Base-by-base conservation (phyloP, 2,797 vertebrate species). In the Poeciliopsis paucimaculata region DNA sequence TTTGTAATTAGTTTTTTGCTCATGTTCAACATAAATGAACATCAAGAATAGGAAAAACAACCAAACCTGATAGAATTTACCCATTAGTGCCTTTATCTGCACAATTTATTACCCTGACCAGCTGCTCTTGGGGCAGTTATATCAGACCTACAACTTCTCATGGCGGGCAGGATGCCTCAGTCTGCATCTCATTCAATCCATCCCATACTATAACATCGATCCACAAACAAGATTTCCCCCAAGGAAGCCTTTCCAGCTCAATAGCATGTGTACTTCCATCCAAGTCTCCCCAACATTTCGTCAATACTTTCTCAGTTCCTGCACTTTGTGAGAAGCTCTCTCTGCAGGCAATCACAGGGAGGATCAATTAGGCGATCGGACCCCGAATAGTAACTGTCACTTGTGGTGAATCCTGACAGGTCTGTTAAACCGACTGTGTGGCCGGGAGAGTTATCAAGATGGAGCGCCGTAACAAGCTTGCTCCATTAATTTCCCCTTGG, bases 401-500 rank as follows among this genome's bases (percentile, higher is more conserved):
- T 86, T 80, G 49, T 62, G 72, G 68, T 76, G 83, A 84, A 76
- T 82, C 74, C 80, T 85, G 85, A 88, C 74, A 87, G 84, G 84
- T 89, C 82, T 79, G 79, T 87, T 86, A 80, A 85, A 86, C 71
- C 75, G 76, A 23, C 71, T 81, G 77, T 75, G 77, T 78, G 78
- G 82, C 80, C 62, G 60, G 49, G 80, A 81, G 83, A 86, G 81
- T 87, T 87, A 85, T 87, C 77, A 9, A 72, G 83, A 82, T 81
- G 76, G 75, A 90, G 75, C 83, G 78, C 28, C 46, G 73, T 82
- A 86, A 87, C 77, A 82, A 83, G 77, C 57, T 39, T 23, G 53
- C 80, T 73, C 82, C 76, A 86, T 88, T 92, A 74, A 90, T 89
- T 91, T 92, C 84, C 81, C 71, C 79, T 84, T 77, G 82, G 81